Evolutionary conservation across 2,888 invertebrate genomes (phyloP), one percentile per base, ranked within the genome.

Genomic region (Gisinianus flammeolus): DNA sequence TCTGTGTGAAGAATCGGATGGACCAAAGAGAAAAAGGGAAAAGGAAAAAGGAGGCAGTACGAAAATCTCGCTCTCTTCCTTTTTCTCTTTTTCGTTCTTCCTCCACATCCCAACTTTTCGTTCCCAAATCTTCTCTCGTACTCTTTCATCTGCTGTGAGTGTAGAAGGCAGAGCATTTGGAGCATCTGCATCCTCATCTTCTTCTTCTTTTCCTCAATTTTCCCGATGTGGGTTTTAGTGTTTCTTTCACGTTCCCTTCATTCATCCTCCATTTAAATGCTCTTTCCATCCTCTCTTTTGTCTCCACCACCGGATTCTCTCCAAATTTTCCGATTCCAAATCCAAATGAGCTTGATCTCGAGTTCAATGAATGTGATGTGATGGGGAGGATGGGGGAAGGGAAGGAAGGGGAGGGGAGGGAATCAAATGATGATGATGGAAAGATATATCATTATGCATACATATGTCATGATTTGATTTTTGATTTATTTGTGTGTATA

Each of bases 181-280:
- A n/a, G n/a, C n/a, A n/a, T n/a, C n/a, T n/a, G n/a, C n/a, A n/a
- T n/a, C n/a, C n/a, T n/a, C n/a, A 10, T 52, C 16, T 52, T 52
- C 16, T 52, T 52, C 16, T 52, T 52, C 52, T 10, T 66, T 67
- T n/a, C 33, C 33, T 67, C 33, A 67, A 30, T 22, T 67, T 67
- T 33, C 22, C 24, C 6, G 16, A 33, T 67, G 22, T 62, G 8
- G 8, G 16, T 67, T 67, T 52, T 52, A 12, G 10, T 10, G 10
- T 52, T 52, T 52, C 16, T 52, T 12, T 12, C 52, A 12, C 16
- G 10, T 12, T 52, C 52, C 52, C 52, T 52, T 52, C 16, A 12
- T 52, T 52, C 52, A 10, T 12, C 52, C 16, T 52, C 16, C 52
- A 16, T 52, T 52, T 52, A 12, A 52, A 52, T 12, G 16, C 52